phyloP scores from a whole-genome alignment of 2,113 vertebrate species.

The Mugil cephalus region DNA sequence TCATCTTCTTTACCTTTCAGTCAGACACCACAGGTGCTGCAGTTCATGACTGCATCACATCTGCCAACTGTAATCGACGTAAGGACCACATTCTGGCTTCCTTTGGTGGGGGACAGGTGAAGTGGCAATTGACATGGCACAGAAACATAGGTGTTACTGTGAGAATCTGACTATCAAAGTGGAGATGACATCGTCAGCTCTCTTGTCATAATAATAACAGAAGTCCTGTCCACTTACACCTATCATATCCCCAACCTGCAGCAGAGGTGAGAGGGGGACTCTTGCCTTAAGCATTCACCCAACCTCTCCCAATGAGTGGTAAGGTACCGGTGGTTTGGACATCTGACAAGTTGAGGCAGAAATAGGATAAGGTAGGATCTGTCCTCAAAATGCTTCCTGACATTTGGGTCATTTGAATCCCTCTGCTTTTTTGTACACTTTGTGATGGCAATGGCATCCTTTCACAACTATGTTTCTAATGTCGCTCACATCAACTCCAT shows the following conservation, averaged over 20 bases:
- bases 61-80: slow-evolving; percentile 67
- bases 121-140: slow-evolving; percentile 42
- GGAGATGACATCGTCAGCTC: slow-evolving; percentile 47
- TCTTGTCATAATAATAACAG: slow-evolving; percentile 46
- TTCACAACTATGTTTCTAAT: slow-evolving; percentile 16
- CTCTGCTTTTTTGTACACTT: slow-evolving; percentile 22
- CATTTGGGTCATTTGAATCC: slow-evolving; percentile 53
- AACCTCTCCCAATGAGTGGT: slow-evolving; percentile 38
- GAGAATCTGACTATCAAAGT: slow-evolving; percentile 33
- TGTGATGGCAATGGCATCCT: slow-evolving; percentile 34
- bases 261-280: slow-evolving; percentile 49
- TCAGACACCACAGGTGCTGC: slow-evolving; percentile 28
- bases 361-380: slow-evolving; percentile 21
- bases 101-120: slow-evolving; percentile 38
- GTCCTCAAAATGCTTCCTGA: slow-evolving; percentile 50
- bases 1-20: slow-evolving; percentile 13
- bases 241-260: slow-evolving; percentile 26
- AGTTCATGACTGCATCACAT: slow-evolving; percentile 59
- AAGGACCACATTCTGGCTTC: slow-evolving; percentile 63
- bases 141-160: slow-evolving; percentile 34
- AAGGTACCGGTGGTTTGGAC: slow-evolving; percentile 42
- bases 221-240: slow-evolving; percentile 45
- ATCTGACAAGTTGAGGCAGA: slow-evolving; percentile 47
- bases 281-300: slow-evolving; percentile 73
- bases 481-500: slow-evolving; percentile 18